Conservation (phyloP, 2,888 invertebrate species). For the Ephialtes manifestator region DNA sequence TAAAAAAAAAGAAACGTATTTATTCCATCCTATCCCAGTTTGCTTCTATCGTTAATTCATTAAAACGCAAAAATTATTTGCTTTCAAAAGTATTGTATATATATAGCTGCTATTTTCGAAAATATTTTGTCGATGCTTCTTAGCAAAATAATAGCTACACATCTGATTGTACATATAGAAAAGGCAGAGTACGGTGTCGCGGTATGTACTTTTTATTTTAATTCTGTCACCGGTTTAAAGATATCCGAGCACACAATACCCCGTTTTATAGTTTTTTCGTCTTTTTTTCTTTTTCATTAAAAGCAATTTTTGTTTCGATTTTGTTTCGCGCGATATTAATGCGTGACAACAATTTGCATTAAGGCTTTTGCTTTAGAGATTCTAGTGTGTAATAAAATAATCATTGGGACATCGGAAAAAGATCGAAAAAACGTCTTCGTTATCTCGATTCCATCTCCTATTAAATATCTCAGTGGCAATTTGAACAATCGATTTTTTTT, state of each 20-base stretch:
- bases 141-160: constrained; percentile 66
- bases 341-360: constrained; percentile 26
- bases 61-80: constrained; percentile 45
- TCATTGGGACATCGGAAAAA: background rate
- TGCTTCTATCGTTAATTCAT: constrained; percentile 19
- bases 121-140: constrained; percentile 60
- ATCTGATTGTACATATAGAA: constrained; percentile 68
- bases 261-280: constrained; percentile 5
- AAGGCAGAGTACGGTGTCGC: constrained; percentile 72
- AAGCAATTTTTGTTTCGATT: too few species aligned
- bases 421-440: too few species aligned
- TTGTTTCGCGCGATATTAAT: background rate
- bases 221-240: constrained; percentile 44
- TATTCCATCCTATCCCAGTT: constrained; percentile 34
- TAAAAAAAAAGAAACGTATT: constrained; percentile 38
- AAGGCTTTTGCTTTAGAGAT: constrained; percentile 6
- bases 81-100: constrained; percentile 22
- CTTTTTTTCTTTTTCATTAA: background rate
- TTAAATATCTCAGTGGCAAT: background rate
- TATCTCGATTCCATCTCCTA: background rate
- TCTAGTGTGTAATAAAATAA: constrained; percentile 19
- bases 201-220: constrained; percentile 44
- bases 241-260: constrained; percentile 33
- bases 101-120: constrained; percentile 47
- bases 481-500: background rate